Percentiles rank a stretch among this genome's conserved stretches.
Evolutionary conservation across 1,140 invertebrate genomes (phyloP).

Genomic region (Drosophila pruinosa): DNA sequence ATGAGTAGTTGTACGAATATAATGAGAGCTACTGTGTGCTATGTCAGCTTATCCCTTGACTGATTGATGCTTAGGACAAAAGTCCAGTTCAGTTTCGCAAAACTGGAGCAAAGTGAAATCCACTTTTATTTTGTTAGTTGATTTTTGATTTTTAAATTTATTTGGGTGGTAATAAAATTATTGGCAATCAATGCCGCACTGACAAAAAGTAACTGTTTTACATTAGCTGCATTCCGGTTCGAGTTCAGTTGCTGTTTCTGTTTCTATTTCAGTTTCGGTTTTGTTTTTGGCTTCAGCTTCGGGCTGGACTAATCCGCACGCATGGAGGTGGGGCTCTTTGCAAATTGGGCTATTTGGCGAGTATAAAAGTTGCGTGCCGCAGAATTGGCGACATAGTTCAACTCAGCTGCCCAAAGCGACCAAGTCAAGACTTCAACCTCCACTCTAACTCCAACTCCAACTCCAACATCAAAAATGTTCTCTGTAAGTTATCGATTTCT

Average conservation of each 20-base stretch:
- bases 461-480: conserved; percentile 67
- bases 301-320: conserved; percentile 36
- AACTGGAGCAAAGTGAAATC: conserved; percentile 31
- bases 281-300: neutral
- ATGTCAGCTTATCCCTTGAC: conserved; percentile 1
- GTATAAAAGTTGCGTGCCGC: conserved; percentile 77
- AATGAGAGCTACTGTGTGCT: neutral
- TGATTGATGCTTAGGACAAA: conserved; percentile 14
- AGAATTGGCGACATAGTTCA: conserved; percentile 78
- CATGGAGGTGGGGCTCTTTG: conserved; percentile 25
- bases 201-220: conserved; percentile 67
- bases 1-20: neutral
- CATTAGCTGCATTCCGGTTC: conserved; percentile 70
- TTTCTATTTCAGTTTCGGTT: no score
- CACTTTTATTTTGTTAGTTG: conserved; percentile 11
- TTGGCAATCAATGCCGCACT: conserved; percentile 37
- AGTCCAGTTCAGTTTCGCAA: conserved; percentile 23
- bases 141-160: conserved; percentile 24
- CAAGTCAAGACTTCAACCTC: conserved; percentile 12
- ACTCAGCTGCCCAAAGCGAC: conserved; percentile 66
- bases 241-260: no score
- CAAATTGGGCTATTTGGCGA: conserved; percentile 11
- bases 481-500: conserved; percentile 52
- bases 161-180: conserved; percentile 26
- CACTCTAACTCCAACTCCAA: conserved; percentile 7